A percentile compares a stretch with the other conserved stretches of the same genome.
phyloP scores from a whole-genome alignment of 2,113 vertebrate genomes.

The Nothobranchius kuhntae region DNA sequence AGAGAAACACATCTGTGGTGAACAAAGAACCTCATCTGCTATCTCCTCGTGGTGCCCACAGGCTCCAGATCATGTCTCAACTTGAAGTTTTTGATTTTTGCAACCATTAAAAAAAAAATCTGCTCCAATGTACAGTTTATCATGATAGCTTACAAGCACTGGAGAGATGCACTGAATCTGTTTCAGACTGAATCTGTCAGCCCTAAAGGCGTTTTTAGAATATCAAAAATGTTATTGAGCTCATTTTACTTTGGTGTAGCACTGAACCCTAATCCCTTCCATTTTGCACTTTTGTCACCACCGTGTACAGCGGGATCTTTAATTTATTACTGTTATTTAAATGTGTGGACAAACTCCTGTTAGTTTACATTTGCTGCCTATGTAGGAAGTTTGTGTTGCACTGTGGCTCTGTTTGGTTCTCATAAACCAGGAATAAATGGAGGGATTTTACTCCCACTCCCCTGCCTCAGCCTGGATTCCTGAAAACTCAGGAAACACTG shows the following conservation, averaged over 20 bases:
- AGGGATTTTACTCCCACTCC: slow-evolving; percentile 44
- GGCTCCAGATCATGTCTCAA: slow-evolving; percentile 35
- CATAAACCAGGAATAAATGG: slow-evolving; percentile 47
- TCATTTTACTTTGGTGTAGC: slow-evolving; percentile 22
- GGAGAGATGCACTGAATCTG: too few species aligned
- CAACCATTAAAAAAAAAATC: slow-evolving; percentile 32
- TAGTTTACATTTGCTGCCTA: slow-evolving; percentile 58
- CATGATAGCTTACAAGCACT: background rate
- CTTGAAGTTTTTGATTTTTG: background rate
- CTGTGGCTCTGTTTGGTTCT: slow-evolving; percentile 50
- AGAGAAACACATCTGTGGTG: slow-evolving; percentile 98
- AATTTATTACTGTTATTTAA: slow-evolving; percentile 56
- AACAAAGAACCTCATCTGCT: slow-evolving; percentile 42
- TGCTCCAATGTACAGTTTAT: slow-evolving; percentile 23
- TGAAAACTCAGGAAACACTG: too few species aligned
- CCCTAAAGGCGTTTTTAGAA: too few species aligned
- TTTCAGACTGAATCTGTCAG: too few species aligned
- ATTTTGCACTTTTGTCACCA: slow-evolving; percentile 49
- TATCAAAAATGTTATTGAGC: too few species aligned
- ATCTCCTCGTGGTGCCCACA: slow-evolving; percentile 21
- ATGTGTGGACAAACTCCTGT: background rate
- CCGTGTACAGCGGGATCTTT: slow-evolving; percentile 44
- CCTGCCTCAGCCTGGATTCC: background rate
- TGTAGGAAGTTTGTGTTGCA: slow-evolving; percentile 42
- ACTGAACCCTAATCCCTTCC: slow-evolving; percentile 9